Percentiles rank a stretch among this genome's conserved stretches.
These are phyloP conservation scores for Dolomedes plantarius DNA, from an alignment of 2,888 invertebrate genomes.

Conservation along the genomic window DNA sequence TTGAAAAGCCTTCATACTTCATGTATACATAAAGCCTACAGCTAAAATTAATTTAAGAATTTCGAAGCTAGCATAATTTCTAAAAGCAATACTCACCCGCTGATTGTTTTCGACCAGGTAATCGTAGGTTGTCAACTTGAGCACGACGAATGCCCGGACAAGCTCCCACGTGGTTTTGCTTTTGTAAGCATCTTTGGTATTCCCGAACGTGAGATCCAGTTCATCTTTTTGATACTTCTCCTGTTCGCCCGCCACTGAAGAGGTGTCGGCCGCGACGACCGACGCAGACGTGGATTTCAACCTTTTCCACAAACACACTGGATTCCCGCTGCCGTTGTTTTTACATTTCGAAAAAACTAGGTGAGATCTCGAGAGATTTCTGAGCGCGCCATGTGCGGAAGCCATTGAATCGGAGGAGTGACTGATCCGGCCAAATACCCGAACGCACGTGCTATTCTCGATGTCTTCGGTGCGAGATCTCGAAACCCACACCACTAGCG, in stretches of 20 bases:
- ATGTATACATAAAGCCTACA: no score
- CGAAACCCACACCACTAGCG: background rate
- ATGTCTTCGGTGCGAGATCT: no score
- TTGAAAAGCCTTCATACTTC: no score
- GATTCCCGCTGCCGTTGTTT: background rate
- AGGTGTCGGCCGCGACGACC: constrained; percentile 18
- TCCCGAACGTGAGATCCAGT: constrained; percentile 89
- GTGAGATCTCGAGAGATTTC: constrained; percentile 21
- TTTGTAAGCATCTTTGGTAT: constrained; percentile 93
- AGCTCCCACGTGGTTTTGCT: constrained; percentile 96
- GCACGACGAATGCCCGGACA: constrained; percentile 91
- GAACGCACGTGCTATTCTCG: no score
- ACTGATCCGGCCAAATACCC: background rate
- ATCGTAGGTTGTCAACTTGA: constrained; percentile 91
- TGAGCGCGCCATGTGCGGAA: constrained; percentile 20
- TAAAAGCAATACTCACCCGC: constrained; percentile 87
- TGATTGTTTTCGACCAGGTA: constrained; percentile 93
- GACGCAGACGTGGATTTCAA: constrained; percentile 57
- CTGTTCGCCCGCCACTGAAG: background rate
- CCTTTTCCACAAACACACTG: background rate
- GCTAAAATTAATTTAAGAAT: no score
- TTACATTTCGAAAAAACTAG: background rate
- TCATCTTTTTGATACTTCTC: constrained; percentile 80
- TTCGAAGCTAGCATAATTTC: no score
- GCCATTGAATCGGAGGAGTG: constrained; percentile 22